Evolutionary conservation across 2,888 invertebrate species (phyloP).

Genomic region (Panzeria rudis): DNA sequence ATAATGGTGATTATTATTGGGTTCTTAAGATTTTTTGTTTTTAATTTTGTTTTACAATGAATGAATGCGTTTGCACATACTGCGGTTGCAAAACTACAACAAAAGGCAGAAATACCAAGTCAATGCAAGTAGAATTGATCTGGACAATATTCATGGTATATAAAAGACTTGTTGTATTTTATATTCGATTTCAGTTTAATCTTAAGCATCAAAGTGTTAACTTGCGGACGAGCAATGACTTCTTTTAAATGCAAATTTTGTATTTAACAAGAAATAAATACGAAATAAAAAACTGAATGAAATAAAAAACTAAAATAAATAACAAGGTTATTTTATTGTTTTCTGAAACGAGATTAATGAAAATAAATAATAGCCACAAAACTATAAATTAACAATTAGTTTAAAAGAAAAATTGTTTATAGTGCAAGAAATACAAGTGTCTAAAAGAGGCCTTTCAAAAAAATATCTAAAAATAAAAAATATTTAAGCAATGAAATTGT

Average conservation of each 20-base stretch:
- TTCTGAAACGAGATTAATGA: constrained; percentile 2
- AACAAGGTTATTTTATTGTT: constrained; percentile 50
- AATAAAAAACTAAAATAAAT: constrained; percentile 10
- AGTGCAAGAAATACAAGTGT: constrained; percentile 19
- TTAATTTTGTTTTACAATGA: constrained; percentile 8
- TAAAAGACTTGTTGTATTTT: constrained; percentile 54
- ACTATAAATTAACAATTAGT: constrained; percentile 30
- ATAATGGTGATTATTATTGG: neutral
- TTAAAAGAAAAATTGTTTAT: neutral
- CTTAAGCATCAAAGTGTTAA: constrained; percentile 65
- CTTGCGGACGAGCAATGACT: constrained; percentile 30
- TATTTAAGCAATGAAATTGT: neutral
- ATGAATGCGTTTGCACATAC: constrained; percentile 39
- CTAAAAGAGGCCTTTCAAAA: constrained; percentile 47
- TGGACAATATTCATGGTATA: constrained; percentile 3
- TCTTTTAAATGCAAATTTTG: constrained; percentile 38
- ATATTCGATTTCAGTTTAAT: constrained; percentile 63
- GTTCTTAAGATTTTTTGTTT: constrained; percentile 7
- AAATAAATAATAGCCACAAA: constrained; percentile 31
- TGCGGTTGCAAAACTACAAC: constrained; percentile 8
- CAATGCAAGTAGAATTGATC: neutral
- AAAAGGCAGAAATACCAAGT: neutral
- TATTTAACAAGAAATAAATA: constrained; percentile 34
- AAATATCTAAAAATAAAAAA: constrained; percentile 13
- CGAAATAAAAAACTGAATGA: constrained; percentile 30